Base-by-base conservation (phyloP, 2,797 vertebrate genomes). In the Enteromius anoplus region DNA sequence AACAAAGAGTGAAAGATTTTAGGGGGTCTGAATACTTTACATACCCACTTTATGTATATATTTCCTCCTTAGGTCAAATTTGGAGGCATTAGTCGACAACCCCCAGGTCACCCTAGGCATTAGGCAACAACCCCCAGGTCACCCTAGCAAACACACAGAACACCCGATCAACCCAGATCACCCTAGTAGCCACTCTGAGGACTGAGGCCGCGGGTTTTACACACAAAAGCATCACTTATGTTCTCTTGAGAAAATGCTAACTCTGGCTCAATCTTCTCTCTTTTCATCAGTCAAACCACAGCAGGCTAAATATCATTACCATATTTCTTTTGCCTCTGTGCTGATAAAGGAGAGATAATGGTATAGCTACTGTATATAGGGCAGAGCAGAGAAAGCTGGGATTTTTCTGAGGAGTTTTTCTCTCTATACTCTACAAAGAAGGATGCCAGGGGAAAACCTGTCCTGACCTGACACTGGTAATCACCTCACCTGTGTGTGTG, bases 391-490 rank as follows among this genome's bases (percentile, higher is more conserved):
- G 69, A 72, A 60, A 71, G 82, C 60, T 82, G 45, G 83, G 85
- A 70, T 71, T 85, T 12, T 84, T 21, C 26, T 1, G 51, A 85
- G 66, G 26, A 0, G 73, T 71, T 87, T 80, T 71, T 53, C 58
- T 68, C 29, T 65, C 82, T 75, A 65, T 80, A 82, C 80, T 83
- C 85, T 79, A 77, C 87, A 45, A 73, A 69, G 40, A 76, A 53
- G 10, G 10, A 83, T 91, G 93, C 86, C 90, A 34, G 78, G 91
- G 92, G 92, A 91, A 87, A 68, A 75, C 90, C 90, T 84, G 88
- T 89, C 87, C 76, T 83, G 89, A 89, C 90, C 91, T 89, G 88
- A 91, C 91, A 91, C 92, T 91, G 92, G 91, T 93, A 92, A 91
- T 91, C 84, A 81, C 89, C 88, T 93, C 91, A 93, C 91, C 89